A percentile compares a stretch with the other conserved stretches of the same genome.
These are phyloP conservation scores for Leptinotarsa defecta DNA, from an alignment of 1,140 invertebrate species.

Conservation along the genomic window DNA sequence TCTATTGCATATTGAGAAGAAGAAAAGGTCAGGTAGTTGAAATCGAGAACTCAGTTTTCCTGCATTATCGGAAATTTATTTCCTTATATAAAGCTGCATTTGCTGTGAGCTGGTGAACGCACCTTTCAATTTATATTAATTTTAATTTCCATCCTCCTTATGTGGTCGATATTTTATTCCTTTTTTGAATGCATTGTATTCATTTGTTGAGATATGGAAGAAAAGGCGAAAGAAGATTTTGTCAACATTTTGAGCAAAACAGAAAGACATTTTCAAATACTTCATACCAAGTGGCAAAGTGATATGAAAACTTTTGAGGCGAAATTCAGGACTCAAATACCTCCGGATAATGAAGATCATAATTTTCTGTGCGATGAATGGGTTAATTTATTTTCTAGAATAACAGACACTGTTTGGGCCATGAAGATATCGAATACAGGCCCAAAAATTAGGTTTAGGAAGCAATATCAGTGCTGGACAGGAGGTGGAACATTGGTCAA, in stretches of 20 bases:
- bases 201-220: constrained; percentile 46
- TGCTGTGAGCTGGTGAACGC: too few relatives aligned
- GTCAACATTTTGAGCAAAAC: constrained; percentile 44
- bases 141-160: neutral
- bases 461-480: constrained; percentile 56
- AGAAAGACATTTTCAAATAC: constrained; percentile 52
- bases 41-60: too few relatives aligned
- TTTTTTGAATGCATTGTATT: constrained; percentile 38
- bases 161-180: constrained; percentile 32
- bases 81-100: too few relatives aligned
- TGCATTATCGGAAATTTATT: too few relatives aligned
- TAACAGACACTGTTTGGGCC: constrained; percentile 54
- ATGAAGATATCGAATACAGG: constrained; percentile 56
- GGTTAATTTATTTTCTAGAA: constrained; percentile 53
- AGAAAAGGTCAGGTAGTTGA: too few relatives aligned
- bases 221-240: constrained; percentile 39
- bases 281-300: constrained; percentile 48
- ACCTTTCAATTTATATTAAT: too few relatives aligned
- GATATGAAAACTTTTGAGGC: constrained; percentile 50
- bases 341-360: constrained; percentile 49
- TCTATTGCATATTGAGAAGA: too few relatives aligned
- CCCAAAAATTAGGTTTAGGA: constrained; percentile 54
- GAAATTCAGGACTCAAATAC: constrained; percentile 53
- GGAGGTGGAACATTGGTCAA: constrained; percentile 46
- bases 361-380: constrained; percentile 54